Conservation (phyloP, 2,797 vertebrate species). For the Manis pentadactyla region DNA sequence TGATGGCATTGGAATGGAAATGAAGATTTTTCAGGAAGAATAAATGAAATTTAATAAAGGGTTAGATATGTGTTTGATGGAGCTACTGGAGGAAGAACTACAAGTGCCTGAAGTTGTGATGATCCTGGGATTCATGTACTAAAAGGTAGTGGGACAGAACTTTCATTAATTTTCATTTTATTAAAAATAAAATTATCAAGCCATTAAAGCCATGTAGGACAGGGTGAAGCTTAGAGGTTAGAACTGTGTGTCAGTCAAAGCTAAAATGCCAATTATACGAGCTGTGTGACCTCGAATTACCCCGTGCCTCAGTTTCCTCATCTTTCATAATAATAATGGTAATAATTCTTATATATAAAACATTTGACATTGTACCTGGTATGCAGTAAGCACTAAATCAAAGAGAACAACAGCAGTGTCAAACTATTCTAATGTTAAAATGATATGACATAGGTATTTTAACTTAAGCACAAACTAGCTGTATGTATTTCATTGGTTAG, state of each 20-base stretch:
- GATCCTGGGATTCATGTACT: background rate
- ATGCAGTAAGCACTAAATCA: too few species aligned
- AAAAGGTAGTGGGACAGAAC: background rate
- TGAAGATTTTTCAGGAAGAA: background rate
- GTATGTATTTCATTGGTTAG: background rate
- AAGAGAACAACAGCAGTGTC: too few species aligned
- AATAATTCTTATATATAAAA: background rate
- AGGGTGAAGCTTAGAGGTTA: background rate
- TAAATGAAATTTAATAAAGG: slow-evolving; percentile 13
- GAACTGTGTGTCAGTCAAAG: background rate
- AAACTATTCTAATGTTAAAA: too few species aligned
- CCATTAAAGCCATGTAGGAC: background rate
- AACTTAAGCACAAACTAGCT: too few species aligned
- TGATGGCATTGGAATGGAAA: background rate
- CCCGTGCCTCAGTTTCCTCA: background rate
- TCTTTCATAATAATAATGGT: background rate
- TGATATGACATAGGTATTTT: too few species aligned
- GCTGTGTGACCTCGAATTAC: background rate
- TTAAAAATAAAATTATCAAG: background rate
- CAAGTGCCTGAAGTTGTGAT: background rate
- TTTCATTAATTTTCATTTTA: background rate
- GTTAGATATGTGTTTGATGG: background rate
- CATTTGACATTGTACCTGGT: background rate
- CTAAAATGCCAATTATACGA: background rate
- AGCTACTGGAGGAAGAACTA: background rate